phyloP scores from a whole-genome alignment of 2,113 vertebrate species.

The Bungarus multicinctus region DNA sequence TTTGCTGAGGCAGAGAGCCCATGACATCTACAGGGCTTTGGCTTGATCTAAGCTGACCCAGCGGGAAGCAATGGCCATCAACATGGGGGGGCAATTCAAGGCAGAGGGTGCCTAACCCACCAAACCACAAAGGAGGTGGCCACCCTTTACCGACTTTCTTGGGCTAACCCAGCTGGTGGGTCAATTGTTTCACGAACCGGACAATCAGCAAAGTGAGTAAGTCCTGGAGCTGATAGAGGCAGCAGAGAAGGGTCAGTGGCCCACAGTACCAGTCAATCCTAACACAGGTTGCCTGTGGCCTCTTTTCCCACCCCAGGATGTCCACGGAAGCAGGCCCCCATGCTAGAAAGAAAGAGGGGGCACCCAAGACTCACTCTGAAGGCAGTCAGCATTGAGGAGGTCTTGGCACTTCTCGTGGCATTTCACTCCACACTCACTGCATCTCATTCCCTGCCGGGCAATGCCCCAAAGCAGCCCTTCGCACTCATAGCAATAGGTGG shows the following conservation, averaged over 20 bases:
- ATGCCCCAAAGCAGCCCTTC: constrained; percentile 98
- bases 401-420: constrained; percentile 99
- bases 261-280: not conserved
- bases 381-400: constrained; percentile 94
- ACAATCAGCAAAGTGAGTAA: not conserved
- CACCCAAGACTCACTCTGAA: constrained; percentile 87
- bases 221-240: not conserved
- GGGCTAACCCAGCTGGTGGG: not conserved
- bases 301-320: not conserved
- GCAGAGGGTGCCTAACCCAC: not conserved
- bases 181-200: not conserved
- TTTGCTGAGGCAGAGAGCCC: not conserved
- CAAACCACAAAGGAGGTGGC: not conserved
- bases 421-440: constrained; percentile 94
- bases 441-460: constrained; percentile 95
- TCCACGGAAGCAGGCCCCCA: not conserved
- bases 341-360: not conserved
- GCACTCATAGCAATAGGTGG: constrained; percentile 97
- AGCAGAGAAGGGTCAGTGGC: not conserved
- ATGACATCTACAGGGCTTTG: not conserved
- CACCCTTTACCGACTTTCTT: not conserved
- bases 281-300: not conserved
- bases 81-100: not conserved
- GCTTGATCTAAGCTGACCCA: not conserved
- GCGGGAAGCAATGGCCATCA: not conserved